Percentiles rank a stretch among this genome's conserved stretches.
These are phyloP conservation scores for Talpa occidentalis DNA, from an alignment of 2,113 vertebrate species.

Conservation along the genomic window DNA sequence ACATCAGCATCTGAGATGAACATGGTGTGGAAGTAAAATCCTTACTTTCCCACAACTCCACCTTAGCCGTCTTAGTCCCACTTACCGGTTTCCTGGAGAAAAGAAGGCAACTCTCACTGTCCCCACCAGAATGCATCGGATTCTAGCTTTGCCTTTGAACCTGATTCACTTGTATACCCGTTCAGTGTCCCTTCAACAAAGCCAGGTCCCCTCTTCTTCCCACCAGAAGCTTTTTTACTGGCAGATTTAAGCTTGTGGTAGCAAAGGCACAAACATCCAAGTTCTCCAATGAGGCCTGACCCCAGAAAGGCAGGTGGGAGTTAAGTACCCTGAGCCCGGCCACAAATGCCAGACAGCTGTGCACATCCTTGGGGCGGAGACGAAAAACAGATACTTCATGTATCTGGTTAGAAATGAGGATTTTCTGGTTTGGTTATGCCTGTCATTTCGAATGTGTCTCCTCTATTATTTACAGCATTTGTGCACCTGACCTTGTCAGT, in stretches of 20 bases:
- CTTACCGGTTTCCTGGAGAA: neutral
- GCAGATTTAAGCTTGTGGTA: neutral
- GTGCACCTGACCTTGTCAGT: slow-evolving; percentile 88
- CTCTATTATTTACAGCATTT: slow-evolving; percentile 81
- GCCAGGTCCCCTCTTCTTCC: neutral
- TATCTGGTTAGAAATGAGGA: slow-evolving; percentile 87
- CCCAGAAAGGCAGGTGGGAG: slow-evolving; percentile 18
- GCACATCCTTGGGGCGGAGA: slow-evolving; percentile 64
- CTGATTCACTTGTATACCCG: neutral
- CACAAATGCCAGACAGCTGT: slow-evolving; percentile 83
- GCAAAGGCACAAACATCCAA: neutral
- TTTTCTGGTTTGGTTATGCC: slow-evolving; percentile 87
- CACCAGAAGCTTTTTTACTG: neutral
- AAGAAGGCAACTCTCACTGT: neutral
- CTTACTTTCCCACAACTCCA: neutral
- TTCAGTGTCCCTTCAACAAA: neutral
- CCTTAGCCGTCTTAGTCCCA: no score
- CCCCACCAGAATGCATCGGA: rapidly evolving
- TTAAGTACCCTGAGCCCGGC: neutral
- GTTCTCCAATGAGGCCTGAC: slow-evolving; percentile 3
- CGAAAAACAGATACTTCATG: slow-evolving; percentile 87
- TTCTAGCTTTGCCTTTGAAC: neutral
- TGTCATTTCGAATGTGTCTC: slow-evolving; percentile 82
- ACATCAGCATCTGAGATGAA: neutral
- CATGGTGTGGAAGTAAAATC: neutral